Percentiles rank a stretch among this genome's conserved stretches.
Evolutionary conservation across 2,888 invertebrate species (phyloP).

Genomic region (Automeris io): DNA sequence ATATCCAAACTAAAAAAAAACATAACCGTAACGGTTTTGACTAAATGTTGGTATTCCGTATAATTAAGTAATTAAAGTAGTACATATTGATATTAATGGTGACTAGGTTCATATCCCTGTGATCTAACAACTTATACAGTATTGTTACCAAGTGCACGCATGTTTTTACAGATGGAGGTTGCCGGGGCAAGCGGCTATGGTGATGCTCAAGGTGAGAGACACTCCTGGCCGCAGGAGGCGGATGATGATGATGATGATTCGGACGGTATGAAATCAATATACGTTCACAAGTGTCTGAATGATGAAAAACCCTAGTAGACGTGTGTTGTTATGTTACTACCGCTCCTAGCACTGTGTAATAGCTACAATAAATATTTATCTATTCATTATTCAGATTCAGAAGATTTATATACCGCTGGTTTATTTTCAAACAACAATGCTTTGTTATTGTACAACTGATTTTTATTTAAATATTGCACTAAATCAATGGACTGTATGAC

Average conservation of each 20-base stretch:
- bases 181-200: slow-evolving; percentile 32
- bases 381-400: not conserved
- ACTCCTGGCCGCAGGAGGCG: slow-evolving; percentile 35
- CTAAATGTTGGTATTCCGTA: no score
- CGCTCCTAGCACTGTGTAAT: not conserved
- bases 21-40: no score
- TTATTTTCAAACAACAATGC: not conserved
- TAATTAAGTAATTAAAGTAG: no score
- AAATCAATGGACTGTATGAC: slow-evolving; percentile 6
- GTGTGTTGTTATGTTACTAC: slow-evolving; percentile 1
- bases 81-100: no score
- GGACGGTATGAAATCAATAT: slow-evolving; percentile 6
- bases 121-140: no score
- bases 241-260: slow-evolving; percentile 24
- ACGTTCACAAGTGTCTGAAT: not conserved
- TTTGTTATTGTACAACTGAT: not conserved
- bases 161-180: slow-evolving; percentile 9
- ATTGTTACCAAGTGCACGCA: no score
- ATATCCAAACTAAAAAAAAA: no score
- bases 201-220: slow-evolving; percentile 30
- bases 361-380: not conserved
- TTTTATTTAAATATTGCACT: slow-evolving; percentile 4
- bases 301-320: slow-evolving; percentile 6
- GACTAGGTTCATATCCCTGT: no score
- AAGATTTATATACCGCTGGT: not conserved